These are phyloP conservation scores for Pseudorhombus dupliciocellatus DNA, from an alignment of 2,113 vertebrate species.

Conservation along the genomic window DNA sequence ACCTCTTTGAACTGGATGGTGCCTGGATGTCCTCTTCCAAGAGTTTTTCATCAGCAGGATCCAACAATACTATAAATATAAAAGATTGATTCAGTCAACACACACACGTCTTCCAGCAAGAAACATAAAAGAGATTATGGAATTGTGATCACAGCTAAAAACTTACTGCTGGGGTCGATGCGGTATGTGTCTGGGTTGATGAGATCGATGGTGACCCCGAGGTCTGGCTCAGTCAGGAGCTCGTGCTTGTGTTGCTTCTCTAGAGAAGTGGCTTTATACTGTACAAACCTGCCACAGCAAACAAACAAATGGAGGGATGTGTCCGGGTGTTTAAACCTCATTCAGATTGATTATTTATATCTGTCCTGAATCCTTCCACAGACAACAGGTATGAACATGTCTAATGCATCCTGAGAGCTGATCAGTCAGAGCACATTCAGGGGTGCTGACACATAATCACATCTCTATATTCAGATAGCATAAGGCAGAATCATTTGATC, in stretches of 20 bases:
- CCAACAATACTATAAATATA: constrained; percentile 83
- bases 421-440: too few species aligned
- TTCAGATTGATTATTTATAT: not conserved
- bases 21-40: constrained; percentile 94
- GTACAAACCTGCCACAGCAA: constrained; percentile 86
- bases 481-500: too few species aligned
- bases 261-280: constrained; percentile 95
- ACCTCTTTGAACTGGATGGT: constrained; percentile 93
- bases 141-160: not conserved
- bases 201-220: constrained; percentile 94
- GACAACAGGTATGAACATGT: too few species aligned
- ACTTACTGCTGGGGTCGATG: constrained; percentile 88
- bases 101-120: not conserved
- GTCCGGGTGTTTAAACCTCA: not conserved
- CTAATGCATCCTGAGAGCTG: too few species aligned
- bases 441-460: too few species aligned
- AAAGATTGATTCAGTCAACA: constrained; percentile 11
- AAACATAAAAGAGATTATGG: not conserved
- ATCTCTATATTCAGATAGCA: too few species aligned
- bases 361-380: too few species aligned
- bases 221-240: constrained; percentile 91
- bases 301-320: not conserved
- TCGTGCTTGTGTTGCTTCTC: constrained; percentile 97
- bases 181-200: constrained; percentile 96
- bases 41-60: constrained; percentile 93